These are phyloP conservation scores for Drosophila borealis DNA, from an alignment of 2,888 invertebrate genomes.

Conservation along the genomic window DNA sequence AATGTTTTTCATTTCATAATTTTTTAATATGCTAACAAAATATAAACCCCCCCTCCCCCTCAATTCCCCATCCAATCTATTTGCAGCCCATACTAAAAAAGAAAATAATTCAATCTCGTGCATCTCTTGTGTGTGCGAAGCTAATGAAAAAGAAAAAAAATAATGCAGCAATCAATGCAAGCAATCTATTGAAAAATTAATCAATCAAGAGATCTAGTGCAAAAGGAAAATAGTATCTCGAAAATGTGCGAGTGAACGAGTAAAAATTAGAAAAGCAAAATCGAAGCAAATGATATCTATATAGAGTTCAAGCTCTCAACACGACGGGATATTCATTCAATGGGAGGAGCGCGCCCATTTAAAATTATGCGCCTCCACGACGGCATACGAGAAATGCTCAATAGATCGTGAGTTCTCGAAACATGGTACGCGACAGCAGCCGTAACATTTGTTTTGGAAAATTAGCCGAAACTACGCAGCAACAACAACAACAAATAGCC, in stretches of 20 bases:
- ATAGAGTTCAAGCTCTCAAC: conserved; percentile 19
- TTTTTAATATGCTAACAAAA: conserved; percentile 4
- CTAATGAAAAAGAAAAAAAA: conserved; percentile 17
- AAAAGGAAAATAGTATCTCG: conserved; percentile 40
- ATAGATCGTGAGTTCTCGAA: conserved; percentile 86
- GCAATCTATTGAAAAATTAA: conserved; percentile 28
- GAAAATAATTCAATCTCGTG: conserved; percentile 41
- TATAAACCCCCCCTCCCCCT: background rate
- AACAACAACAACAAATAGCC: conserved; percentile 69
- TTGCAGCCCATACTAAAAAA: conserved; percentile 50
- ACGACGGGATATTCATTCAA: conserved; percentile 62
- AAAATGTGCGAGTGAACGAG: conserved; percentile 61
- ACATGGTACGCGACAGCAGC: conserved; percentile 99
- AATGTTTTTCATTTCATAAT: conserved; percentile 15
- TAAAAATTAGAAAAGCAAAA: conserved; percentile 9
- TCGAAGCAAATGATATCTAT: conserved; percentile 1
- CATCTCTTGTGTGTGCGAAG: conserved; percentile 25
- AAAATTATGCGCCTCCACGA: conserved; percentile 87
- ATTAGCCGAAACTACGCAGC: conserved; percentile 98
- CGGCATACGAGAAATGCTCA: conserved; percentile 89
- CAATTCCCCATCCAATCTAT: conserved; percentile 40
- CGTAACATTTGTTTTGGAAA: conserved; percentile 99
- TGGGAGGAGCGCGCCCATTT: conserved; percentile 83
- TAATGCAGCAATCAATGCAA: conserved; percentile 34
- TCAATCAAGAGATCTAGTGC: conserved; percentile 51